These are phyloP conservation scores for Helostoma temminkii DNA, from an alignment of 2,797 vertebrate species.

Conservation along the genomic window DNA sequence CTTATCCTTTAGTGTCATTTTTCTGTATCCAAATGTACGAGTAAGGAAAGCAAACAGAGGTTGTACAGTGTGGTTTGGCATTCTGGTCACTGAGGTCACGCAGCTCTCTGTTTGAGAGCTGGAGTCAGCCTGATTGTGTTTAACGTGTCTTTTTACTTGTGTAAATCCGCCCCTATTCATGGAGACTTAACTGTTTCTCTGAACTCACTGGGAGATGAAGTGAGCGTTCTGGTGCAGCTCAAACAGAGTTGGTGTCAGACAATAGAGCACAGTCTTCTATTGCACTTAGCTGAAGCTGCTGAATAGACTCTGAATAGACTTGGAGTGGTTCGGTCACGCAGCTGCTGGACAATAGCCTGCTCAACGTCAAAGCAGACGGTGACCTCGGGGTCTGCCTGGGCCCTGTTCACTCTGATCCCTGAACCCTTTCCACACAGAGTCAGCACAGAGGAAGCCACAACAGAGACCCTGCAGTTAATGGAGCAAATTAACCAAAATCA, in stretches of 20 bases:
- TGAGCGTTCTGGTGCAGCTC: conserved; percentile 67
- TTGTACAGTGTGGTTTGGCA: conserved; percentile 47
- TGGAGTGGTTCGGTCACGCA: conserved; percentile 65
- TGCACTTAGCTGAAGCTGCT: conserved; percentile 71
- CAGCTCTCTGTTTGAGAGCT: conserved; percentile 48
- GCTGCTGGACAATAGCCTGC: conserved; percentile 70
- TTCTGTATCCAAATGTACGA: conserved; percentile 12
- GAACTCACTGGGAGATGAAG: conserved; percentile 78
- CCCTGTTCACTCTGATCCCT: conserved; percentile 66
- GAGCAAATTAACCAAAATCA: conserved; percentile 28
- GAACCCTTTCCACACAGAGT: conserved; percentile 51
- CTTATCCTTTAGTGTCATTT: not conserved
- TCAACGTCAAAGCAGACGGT: conserved; percentile 71
- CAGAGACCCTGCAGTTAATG: conserved; percentile 26
- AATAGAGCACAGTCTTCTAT: conserved; percentile 66
- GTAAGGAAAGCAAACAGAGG: conserved; percentile 25
- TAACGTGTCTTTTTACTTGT: conserved; percentile 69
- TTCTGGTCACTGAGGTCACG: conserved; percentile 57
- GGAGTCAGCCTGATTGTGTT: conserved; percentile 63
- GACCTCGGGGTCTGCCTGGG: conserved; percentile 63
- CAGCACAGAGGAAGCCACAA: conserved; percentile 37
- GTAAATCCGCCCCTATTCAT: conserved; percentile 73
- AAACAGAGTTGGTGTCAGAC: conserved; percentile 71
- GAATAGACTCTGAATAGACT: conserved; percentile 72
- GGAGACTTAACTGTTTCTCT: conserved; percentile 71